Base-by-base conservation (phyloP, 2,113 vertebrate genomes). In the Ptyas mucosa region DNA sequence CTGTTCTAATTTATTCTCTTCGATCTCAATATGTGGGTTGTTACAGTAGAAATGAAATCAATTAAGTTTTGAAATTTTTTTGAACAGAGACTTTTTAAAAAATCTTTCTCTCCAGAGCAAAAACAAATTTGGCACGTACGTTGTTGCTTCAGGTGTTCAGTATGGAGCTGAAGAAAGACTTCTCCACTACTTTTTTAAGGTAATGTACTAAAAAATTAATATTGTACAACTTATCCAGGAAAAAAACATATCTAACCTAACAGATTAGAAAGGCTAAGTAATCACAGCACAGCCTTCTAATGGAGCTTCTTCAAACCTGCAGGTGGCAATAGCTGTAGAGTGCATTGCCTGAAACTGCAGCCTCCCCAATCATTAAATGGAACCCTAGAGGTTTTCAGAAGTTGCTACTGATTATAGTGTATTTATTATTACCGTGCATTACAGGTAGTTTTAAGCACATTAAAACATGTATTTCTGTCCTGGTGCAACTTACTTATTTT, bases 131-230 rank as follows among this genome's bases (percentile, higher is more conserved):
- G 93, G 96, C 1, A 99, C 99, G 0, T 99, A 98, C 0, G 97
- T 99, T 43, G 95, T 99, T 94, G 99, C 98, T 5, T 98, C 99
- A 12, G 99, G 99, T 91, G 97, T 99, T 92, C 98, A 98, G 81
- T 99, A 99, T 61, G 99, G 99, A 96, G 96, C 96, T 96, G 99
- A 97, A 92, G 99, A 98, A 93, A 97, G 98, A n/a, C 53, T 98
- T 89, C 98, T 99, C 46, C 99, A 99, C 94, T 96, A 95, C 88
- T 98, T 99, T 95, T 99, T 99, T 95, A 99, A 99, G 98, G 99
- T 99, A 96, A 75, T 20, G 85, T 64, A 90, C 92, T 95, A 75
- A 26, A 21, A 91, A 15, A 6, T 81, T 91, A n/a, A 51, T 94
- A 88, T 90, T 52, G 55, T 93, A 88, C 18, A 8, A 87, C 14